Evolutionary conservation across 2,113 vertebrate genomes (phyloP), one percentile per base, ranked within the genome.

Genomic region (Urocolius indicus): DNA sequence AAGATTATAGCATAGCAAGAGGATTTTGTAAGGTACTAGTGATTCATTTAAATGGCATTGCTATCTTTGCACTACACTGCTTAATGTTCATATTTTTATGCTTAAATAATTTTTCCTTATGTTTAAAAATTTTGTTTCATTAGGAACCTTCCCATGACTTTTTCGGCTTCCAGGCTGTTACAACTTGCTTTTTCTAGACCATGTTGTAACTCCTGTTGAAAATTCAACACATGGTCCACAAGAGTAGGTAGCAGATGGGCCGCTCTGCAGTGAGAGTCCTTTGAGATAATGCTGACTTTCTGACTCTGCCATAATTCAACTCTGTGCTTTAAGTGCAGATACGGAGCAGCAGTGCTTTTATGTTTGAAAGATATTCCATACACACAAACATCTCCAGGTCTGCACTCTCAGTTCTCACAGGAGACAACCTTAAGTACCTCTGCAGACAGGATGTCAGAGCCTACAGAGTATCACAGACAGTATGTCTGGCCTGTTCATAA

Each of bases 381-480:
- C 5, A 71, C 41, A 6, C 46, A 29, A 7, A 63, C 46, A 24
- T 6, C 14, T 59, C 55, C 8, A 1, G 26, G 43, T 10, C 51
- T 45, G 55, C 55, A 68, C 49, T 41, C 46, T 8, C 29, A 30
- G 26, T 32, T 36, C 12, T 49, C 57, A 27, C 2, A 21, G 74
- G 26, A 69, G 34, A 32, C n/a, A 48, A 16, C 34, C 8, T 2
- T 9, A 17, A 49, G 36, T 11, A n/a, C 6, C 58, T 46, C 23
- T 48, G 72, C 49, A 61, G 76, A 57, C 45, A 54, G 36, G 62
- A 52, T 83, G 57, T 45, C 52, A 23, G 52, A 36, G 45, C 71
- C 51, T 30, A 1, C n/a, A 46, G 23, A 74, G 4, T 16, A 5
- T n/a, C 52, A 13, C 0, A 4, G 54, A 17, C 49, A 18, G 12